Evolutionary conservation across 1,140 invertebrate species (phyloP).

Genomic region (Drosophila cardini): DNA sequence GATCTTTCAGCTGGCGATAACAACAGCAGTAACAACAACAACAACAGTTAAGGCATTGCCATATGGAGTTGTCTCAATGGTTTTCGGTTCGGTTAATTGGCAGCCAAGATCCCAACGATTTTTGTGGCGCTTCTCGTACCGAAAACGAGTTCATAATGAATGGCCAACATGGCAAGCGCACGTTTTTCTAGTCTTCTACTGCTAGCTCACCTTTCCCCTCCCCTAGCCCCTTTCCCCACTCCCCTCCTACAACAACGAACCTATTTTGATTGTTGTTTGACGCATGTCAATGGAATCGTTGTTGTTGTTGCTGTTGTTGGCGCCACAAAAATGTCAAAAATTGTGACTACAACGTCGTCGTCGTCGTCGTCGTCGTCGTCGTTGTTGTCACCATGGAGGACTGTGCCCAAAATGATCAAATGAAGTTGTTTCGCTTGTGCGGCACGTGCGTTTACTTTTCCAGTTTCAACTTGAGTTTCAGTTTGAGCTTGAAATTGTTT

Average conservation of each 20-base stretch:
- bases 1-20: conserved; percentile 62
- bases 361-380: conserved; percentile 23
- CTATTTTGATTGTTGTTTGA: conserved; percentile 82
- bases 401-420: conserved; percentile 68
- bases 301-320: conserved; percentile 66
- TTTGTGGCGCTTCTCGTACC: conserved; percentile 65
- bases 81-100: conserved; percentile 67
- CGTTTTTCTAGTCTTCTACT: conserved; percentile 60
- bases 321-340: conserved; percentile 82
- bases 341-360: conserved; percentile 64
- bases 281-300: conserved; percentile 73
- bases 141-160: conserved; percentile 79
- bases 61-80: conserved; percentile 52
- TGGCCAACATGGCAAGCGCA: conserved; percentile 75
- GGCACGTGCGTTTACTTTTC: conserved; percentile 80
- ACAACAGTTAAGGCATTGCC: conserved; percentile 19
- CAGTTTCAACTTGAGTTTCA: conserved; percentile 32
- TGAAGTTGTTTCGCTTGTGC: conserved; percentile 81
- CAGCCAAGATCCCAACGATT: conserved; percentile 74
- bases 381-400: conserved; percentile 19
- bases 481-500: conserved; percentile 15
- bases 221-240: neutral
- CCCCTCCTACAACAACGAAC: conserved; percentile 40
- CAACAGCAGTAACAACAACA: conserved; percentile 26
- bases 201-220: no score